Evolutionary conservation across 2,888 invertebrate genomes (phyloP), one percentile per base, ranked within the genome.

Genomic region (Liopterus haemorrhoidalis): DNA sequence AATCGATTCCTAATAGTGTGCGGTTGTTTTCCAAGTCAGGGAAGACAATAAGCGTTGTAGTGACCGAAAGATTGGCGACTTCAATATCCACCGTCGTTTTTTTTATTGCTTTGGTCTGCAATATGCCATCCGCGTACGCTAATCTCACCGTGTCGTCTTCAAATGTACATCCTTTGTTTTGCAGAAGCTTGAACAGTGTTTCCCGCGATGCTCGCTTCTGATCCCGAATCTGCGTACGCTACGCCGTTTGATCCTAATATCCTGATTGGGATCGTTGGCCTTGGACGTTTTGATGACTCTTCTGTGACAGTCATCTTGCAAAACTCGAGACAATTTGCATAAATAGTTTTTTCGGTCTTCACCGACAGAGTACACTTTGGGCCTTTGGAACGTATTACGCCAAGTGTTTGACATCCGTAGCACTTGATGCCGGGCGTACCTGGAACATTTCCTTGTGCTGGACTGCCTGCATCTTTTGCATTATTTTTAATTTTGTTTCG

Each of bases 161-260:
- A 12, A 39, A 39, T n/a, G 8, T 14, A 18, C 27, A 27, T 28
- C 39, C 30, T 28, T 27, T 28, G 4, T 28, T 39, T 11, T 28
- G 2, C 30, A 39, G 11, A 12, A 39, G 15, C 11, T 28, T n/a
- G 14, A 18, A 39, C 9, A 28, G 30, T 12, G 27, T 39, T 4
- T 15, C 28, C 39, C 8, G 39, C 39, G n/a, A 39, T 28, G 14
- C 28, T 28, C 14, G 30, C 30, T 19, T 39, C 28, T 18, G 39
- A 28, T n/a, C 39, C 28, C 20, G 39, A 39, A 11, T 39, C 28
- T 11, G 28, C 39, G 11, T 18, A 28, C 6, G 30, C 39, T 18
- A 19, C 11, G n/a, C 28, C 30, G n/a, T 28, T 27, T 28, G 37
- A 20, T 5, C 37, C 37, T 18, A 37, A 9, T 12, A 37, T 24